A percentile compares a stretch with the other conserved stretches of the same genome.
These are phyloP conservation scores for Chelon labrosus DNA, from an alignment of 2,797 vertebrate genomes.

Conservation along the genomic window DNA sequence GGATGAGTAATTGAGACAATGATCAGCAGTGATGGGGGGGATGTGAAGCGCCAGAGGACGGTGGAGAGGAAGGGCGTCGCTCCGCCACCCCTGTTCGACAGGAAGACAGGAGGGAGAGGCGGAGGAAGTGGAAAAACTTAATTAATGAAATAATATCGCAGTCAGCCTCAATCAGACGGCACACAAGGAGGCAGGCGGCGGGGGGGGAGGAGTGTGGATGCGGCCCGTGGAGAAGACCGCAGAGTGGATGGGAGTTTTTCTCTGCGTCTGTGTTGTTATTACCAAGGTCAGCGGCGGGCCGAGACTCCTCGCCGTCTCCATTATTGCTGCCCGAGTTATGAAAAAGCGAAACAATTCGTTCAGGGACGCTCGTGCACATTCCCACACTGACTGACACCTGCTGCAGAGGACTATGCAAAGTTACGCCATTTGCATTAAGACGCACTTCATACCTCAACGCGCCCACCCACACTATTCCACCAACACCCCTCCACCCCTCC, in stretches of 20 bases:
- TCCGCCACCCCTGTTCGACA: slow-evolving; percentile 55
- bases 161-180: slow-evolving; percentile 68
- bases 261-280: slow-evolving; percentile 41
- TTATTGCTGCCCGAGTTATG: slow-evolving; percentile 5
- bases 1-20: slow-evolving; percentile 85
- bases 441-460: slow-evolving; percentile 29
- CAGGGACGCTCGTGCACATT: background rate
- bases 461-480: slow-evolving; percentile 36
- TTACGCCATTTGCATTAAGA: slow-evolving; percentile 50
- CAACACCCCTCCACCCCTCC: background rate
- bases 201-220: slow-evolving; percentile 20
- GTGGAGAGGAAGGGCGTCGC: slow-evolving; percentile 67
- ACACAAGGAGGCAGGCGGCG: slow-evolving; percentile 25
- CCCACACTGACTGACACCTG: background rate
- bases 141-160: slow-evolving; percentile 77
- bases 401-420: slow-evolving; percentile 33
- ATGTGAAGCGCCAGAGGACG: slow-evolving; percentile 69
- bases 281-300: slow-evolving; percentile 59
- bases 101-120: slow-evolving; percentile 57
- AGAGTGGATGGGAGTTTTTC: slow-evolving; percentile 39
- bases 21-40: slow-evolving; percentile 83
- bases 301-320: slow-evolving; percentile 30
- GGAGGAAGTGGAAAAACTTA: slow-evolving; percentile 69
- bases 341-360: slow-evolving; percentile 19
- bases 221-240: slow-evolving; percentile 36